Base-by-base conservation (phyloP, 2,888 invertebrate species). In the Arge pagana region DNA sequence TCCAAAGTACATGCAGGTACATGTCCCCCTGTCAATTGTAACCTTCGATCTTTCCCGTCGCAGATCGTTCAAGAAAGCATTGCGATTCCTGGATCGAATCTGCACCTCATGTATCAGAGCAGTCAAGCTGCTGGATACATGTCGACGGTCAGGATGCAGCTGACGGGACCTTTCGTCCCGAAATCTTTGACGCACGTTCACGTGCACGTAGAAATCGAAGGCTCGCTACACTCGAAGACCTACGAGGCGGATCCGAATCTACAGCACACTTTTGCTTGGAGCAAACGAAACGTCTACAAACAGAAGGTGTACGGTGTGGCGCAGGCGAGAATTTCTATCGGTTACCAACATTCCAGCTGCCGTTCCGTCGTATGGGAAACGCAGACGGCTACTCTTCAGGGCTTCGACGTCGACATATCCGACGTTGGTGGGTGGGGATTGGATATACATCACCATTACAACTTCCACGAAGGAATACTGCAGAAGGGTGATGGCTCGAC, bases 391-490 rank as follows among this genome's bases (percentile, higher is more conserved):
- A 92, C 91, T 28, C 79, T 99, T 64, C 92, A 94, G 76, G 97
- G 97, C 16, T 96, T 94, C 77, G 96, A 96, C 76, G 93, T 97
- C 42, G 93, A 93, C 68, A 96, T 96, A 59, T 95, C 97, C 0
- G 96, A 96, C 73, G 91, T 97, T 49, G 97, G 97, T 1, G 96
- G 96, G 39, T 99, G 97, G 97, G 96, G 97, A 43, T 80, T 99
- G 49, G 93, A 98, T 74, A 93, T 97, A 58, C 97, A 98, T 78
- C 98, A 99, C 78, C 94, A 96, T 76, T 97, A 97, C 78, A 98
- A 99, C 77, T 96, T 96, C 83, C 93, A 96, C 71, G 96, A 98
- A 81, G 97, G 86, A 77, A 96, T 98, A 57, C 80, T 99, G 36
- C 97, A 99, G 77, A 96, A 96, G 75, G 99, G 99, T 30, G 96